Evolutionary conservation across 2,797 vertebrate species (phyloP), one percentile per base, ranked within the genome.

Genomic region (Moxostoma hubbsi): DNA sequence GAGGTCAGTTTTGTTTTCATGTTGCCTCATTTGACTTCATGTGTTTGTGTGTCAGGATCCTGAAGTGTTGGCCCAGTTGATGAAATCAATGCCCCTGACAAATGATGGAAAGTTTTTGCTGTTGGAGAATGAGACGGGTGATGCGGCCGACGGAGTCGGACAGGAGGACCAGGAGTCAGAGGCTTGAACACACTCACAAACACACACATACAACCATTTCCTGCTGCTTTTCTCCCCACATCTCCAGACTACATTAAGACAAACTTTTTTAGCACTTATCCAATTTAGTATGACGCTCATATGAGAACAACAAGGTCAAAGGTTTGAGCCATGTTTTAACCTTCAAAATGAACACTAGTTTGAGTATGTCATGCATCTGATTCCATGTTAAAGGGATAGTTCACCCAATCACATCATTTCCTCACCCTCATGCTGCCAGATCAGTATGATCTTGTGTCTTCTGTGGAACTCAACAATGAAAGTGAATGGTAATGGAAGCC

Each of bases 71-170:
- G 96, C 96, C 36, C 92, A 95, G 82, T 92, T 99, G 45, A 97
- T 98, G 95, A 97, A 95, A 90, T 97, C 97, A 75, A 92, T 97
- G 90, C 96, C 96, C 0, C 89, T 99, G 62, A 98, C 96, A 71
- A 96, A 91, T 0, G 97, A 98, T 0, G 97, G 97, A 0, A 98
- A 97, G 87, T 98, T 98, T 89, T 86, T 97, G 85, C 93, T 98
- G 64, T 87, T 98, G 90, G 96, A 96, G 74, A 91, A 85, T 0
- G 95, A 91, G 86, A 90, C 89, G 0, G 93, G 91, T 18, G 85
- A 92, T n/a, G 11, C 85, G 0, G 86, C 84, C 0, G 92, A 92
- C 45, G 90, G 91, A 43, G 89, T 77, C 1, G 88, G 86, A 68
- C 86, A 89, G 18, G 94, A 93, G 75, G 95, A 95, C 77, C 91